Evolutionary conservation across 2,797 vertebrate genomes (phyloP), one percentile per base, ranked within the genome.

Genomic region (Danio kyathit): DNA sequence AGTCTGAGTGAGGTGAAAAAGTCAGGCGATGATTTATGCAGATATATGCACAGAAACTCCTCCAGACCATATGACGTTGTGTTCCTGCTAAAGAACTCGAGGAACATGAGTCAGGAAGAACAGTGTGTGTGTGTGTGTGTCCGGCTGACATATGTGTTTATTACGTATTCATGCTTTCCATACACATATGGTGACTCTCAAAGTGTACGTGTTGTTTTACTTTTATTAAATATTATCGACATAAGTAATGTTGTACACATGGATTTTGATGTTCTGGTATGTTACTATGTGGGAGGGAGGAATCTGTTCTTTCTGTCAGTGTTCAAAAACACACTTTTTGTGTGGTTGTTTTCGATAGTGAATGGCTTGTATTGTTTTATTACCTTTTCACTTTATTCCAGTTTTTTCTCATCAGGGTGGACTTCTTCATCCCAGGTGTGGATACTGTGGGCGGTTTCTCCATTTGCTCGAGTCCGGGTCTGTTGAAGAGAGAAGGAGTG

Each of bases 391-490:
- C 29, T 29, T 29, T 29, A n/a, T n/a, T n/a, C n/a, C n/a, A n/a
- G n/a, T 29, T 29, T n/a, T 29, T 29, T 29, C 29, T 1, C 29
- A 29, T 29, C 89, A 98, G 97, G 97, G 94, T 99, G 69, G 97
- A 98, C 87, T 95, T 99, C 89, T 96, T 96, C 90, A 97, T 99
- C 86, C 96, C 97, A 3, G 96, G 95, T 13, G 79, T 97, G 60
- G 92, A 96, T 82, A 95, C 92, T 77, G 95, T 97, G 83, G 97
- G 96, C 38, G 98, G 97, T 5, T 98, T 98, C 92, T 99, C 98
- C 66, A 95, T 99, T 88, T 99, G 98, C 89, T 99, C 97, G 81
- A 95, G 95, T 80, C 97, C 97, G 0, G 94, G 94, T 46, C 89
- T 96, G 66, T 86, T 97, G 74, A 89, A 95, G 90, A 91, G 90